phyloP scores from a whole-genome alignment of 2,797 vertebrate species.

The Lepidocolaptes lacrymiger region DNA sequence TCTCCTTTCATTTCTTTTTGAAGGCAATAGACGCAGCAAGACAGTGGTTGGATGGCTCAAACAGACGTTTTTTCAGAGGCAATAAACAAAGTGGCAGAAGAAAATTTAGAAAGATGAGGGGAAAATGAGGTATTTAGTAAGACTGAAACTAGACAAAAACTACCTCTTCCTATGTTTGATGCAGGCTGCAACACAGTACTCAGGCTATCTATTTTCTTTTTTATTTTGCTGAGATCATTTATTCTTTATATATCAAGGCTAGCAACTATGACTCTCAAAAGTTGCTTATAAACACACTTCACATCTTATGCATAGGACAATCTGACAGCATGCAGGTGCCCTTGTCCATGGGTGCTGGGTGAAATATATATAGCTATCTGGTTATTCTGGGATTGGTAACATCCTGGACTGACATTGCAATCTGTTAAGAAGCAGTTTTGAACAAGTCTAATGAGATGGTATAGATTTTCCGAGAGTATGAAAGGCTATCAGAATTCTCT shows the following conservation, averaged over 20 bases:
- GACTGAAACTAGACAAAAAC: not conserved
- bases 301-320: not conserved
- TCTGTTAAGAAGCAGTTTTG: slow-evolving; percentile 19
- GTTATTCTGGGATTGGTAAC: slow-evolving; percentile 44
- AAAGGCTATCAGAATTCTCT: not conserved
- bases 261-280: not conserved
- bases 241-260: not conserved
- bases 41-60: not conserved
- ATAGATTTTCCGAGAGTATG: slow-evolving; percentile 29
- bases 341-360: slow-evolving; percentile 28
- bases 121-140: not conserved
- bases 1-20: not conserved
- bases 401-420: slow-evolving; percentile 44
- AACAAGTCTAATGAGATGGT: slow-evolving; percentile 12
- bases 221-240: not conserved
- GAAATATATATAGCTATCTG: slow-evolving; percentile 27
- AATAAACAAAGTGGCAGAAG: not conserved
- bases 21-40: not conserved
- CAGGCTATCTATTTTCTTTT: not conserved
- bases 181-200: not conserved
- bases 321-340: slow-evolving; percentile 13
- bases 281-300: slow-evolving; percentile 37
- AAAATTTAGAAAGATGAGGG: not conserved
- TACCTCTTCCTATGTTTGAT: not conserved
- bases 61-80: not conserved